Evolutionary conservation across 1,140 invertebrate species (phyloP).

Genomic region (Drosophila ercepeae): DNA sequence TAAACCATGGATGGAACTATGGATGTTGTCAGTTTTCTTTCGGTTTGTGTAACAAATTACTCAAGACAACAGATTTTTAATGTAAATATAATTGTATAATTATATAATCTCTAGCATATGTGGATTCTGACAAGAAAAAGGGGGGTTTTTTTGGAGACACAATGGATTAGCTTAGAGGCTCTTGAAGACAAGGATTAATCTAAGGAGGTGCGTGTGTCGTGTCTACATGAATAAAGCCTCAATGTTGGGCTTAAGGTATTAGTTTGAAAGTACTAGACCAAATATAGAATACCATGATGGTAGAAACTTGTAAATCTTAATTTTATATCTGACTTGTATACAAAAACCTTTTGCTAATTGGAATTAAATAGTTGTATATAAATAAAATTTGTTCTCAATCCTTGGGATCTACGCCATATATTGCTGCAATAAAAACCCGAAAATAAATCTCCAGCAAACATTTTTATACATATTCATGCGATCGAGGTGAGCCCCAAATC

Average conservation of each 20-base stretch:
- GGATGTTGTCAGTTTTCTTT: constrained; percentile 30
- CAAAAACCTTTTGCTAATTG: constrained; percentile 11
- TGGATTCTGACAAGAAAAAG: constrained; percentile 7
- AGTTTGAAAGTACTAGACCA: background rate
- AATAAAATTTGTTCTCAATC: background rate
- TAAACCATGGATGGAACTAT: constrained; percentile 17
- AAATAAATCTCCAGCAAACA: constrained; percentile 20
- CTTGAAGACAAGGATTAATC: constrained; percentile 24
- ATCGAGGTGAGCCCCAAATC: constrained; percentile 5
- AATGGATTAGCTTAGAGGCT: constrained; percentile 15
- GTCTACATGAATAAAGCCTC: constrained; percentile 11
- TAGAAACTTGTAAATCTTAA: background rate
- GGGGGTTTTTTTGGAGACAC: constrained; percentile 19
- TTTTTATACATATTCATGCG: constrained; percentile 37
- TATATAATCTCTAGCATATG: constrained; percentile 73
- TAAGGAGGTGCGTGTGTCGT: constrained; percentile 13
- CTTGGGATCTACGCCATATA: background rate
- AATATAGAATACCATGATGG: background rate
- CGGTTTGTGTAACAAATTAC: constrained; percentile 58
- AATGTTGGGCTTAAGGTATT: background rate
- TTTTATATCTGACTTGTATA: background rate
- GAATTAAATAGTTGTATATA: constrained; percentile 26
- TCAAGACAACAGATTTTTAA: constrained; percentile 76
- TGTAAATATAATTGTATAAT: constrained; percentile 81
- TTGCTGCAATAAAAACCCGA: constrained; percentile 20